A percentile compares a stretch with the other conserved stretches of the same genome.
phyloP scores from a whole-genome alignment of 2,113 vertebrate genomes.

The Hoplias malabaricus region DNA sequence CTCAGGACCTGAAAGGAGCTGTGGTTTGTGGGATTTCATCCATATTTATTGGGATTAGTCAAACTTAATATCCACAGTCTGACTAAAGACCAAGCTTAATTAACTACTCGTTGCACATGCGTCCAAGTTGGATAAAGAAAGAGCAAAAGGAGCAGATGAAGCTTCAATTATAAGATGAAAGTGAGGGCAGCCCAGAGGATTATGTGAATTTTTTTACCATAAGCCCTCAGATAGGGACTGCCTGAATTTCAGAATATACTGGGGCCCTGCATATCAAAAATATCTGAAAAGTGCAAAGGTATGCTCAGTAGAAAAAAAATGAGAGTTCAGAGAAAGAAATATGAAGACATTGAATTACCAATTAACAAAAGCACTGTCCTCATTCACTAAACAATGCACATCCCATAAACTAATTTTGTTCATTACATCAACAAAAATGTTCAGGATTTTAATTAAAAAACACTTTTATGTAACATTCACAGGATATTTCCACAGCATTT shows the following conservation, averaged over 20 bases:
- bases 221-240: background rate
- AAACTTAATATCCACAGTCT: slow-evolving; percentile 55
- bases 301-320: too few species aligned
- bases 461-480: too few species aligned
- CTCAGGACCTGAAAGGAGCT: slow-evolving; percentile 12
- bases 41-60: slow-evolving; percentile 68
- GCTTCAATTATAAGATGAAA: slow-evolving; percentile 41
- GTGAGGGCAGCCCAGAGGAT: slow-evolving; percentile 8
- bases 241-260: background rate
- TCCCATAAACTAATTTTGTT: too few species aligned
- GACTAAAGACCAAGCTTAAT: slow-evolving; percentile 60
- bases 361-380: too few species aligned
- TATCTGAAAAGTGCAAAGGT: background rate
- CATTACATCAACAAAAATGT: too few species aligned
- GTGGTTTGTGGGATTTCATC: slow-evolving; percentile 56
- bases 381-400: too few species aligned
- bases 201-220: slow-evolving; percentile 20
- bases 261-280: background rate
- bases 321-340: too few species aligned
- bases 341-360: too few species aligned
- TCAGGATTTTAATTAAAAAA: too few species aligned
- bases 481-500: too few species aligned
- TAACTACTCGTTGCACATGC: slow-evolving; percentile 31
- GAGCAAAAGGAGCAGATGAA: slow-evolving; percentile 15
- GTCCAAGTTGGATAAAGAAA: slow-evolving; percentile 23